Base-by-base conservation (phyloP, 2,797 vertebrate genomes). In the Sardinella longiceps region DNA sequence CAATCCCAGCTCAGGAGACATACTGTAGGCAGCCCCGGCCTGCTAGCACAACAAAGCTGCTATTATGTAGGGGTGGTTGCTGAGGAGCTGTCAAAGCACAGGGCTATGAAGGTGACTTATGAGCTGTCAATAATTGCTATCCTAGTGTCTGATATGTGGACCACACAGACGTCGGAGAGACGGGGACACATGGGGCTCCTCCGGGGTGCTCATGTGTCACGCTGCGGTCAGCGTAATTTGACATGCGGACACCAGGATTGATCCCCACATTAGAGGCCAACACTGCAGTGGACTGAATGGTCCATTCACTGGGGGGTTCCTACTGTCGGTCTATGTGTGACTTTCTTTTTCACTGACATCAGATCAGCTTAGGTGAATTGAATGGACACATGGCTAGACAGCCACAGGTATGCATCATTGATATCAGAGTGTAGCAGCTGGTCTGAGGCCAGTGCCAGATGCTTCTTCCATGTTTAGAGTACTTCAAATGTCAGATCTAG, bases 61-160 rank as follows among this genome's bases (percentile, higher is more conserved):
- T 37, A 74, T 37, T 77, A 43, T 77, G 70, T 20, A 77, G 5
- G 18, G 43, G 15, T 6, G 37, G 33, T 23, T 43, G 18, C 18
- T 77, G 70, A 18, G 33, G 2, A 10, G 20, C 18, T 43, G 70
- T 77, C 70, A 43, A 7, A 77, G 18, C 15, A 5, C 37, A 39
- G 37, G 70, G 70, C 2, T 15, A 39, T 5, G 14, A 37, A 23
- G 37, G 18, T 77, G 37, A 77, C 7, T 39, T 77, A 43, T 2
- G 14, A 23, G 70, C 37, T 43, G 70, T 77, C 70, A 77, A 77
- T 77, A 77, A 77, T 77, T 77, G 70, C 43, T 43, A 77, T 43
- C 37, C 70, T 77, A n/a, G 30, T 37, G 70, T n/a, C 18, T 20
- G 43, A 37, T 77, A 20, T 60, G n/a, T 39, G 37, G 70, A 77